These are phyloP conservation scores for Spisula solida DNA, from an alignment of 2,888 invertebrate genomes.

Conservation along the genomic window DNA sequence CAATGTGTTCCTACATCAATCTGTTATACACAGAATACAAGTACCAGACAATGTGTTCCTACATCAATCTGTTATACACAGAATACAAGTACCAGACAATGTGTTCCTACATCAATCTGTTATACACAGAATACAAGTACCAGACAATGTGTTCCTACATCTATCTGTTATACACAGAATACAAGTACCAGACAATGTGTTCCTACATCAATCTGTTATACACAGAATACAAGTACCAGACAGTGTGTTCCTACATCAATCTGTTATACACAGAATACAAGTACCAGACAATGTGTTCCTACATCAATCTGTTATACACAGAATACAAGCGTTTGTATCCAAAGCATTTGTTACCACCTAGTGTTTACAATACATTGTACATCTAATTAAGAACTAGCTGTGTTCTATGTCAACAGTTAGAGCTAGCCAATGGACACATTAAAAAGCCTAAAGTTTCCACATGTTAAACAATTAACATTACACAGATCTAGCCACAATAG, in stretches of 20 bases:
- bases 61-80: conserved; percentile 4
- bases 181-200: too few relatives aligned
- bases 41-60: too few relatives aligned
- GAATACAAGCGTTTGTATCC: not conserved
- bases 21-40: conserved; percentile 9
- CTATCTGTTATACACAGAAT: too few relatives aligned
- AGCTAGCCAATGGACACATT: not conserved
- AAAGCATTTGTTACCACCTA: not conserved
- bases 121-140: not conserved
- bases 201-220: too few relatives aligned
- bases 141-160: too few relatives aligned
- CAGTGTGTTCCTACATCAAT: too few relatives aligned
- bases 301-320: conserved; percentile 4
- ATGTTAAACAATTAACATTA: not conserved
- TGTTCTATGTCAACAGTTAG: conserved; percentile 19
- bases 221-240: too few relatives aligned
- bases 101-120: not conserved
- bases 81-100: too few relatives aligned
- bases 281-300: not conserved
- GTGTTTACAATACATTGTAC: not conserved
- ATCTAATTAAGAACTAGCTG: conserved; percentile 7
- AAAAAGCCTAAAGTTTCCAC: not conserved
- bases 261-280: too few relatives aligned
- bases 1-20: not conserved
- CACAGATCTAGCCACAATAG: not conserved